Percentiles rank a stretch among this genome's conserved stretches.
These are phyloP conservation scores for Branchinecta lynchi DNA, from an alignment of 1,140 invertebrate genomes.

Conservation along the genomic window DNA sequence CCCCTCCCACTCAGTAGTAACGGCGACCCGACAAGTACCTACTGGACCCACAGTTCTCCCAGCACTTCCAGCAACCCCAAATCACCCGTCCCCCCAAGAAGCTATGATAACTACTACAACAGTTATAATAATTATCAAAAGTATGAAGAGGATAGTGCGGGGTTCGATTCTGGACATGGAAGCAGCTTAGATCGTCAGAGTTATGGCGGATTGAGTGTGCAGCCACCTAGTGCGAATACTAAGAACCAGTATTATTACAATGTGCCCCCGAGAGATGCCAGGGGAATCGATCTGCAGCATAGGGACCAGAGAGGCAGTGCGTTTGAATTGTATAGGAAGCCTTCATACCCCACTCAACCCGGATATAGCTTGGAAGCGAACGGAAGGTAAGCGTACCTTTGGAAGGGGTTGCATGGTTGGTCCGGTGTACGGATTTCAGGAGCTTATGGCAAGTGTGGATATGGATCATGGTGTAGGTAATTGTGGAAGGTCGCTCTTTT, in stretches of 20 bases:
- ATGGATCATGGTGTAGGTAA: too few relatives aligned
- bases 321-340: conserved; percentile 85
- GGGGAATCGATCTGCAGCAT: conserved; percentile 54
- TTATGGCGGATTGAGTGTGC: conserved; percentile 17
- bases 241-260: conserved; percentile 42
- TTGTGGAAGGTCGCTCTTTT: too few relatives aligned
- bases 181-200: conserved; percentile 34
- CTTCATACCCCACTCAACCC: conserved; percentile 33
- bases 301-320: conserved; percentile 75
- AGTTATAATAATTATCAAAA: conserved; percentile 17
- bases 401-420: too few relatives aligned
- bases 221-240: background rate
- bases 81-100: background rate
- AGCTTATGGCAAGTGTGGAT: too few relatives aligned
- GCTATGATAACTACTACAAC: conserved; percentile 13
- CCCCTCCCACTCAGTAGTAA: conserved; percentile 27
- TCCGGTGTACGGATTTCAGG: too few relatives aligned
- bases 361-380: background rate
- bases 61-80: conserved; percentile 17
- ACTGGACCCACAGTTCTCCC: conserved; percentile 24
- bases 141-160: conserved; percentile 24
- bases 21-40: conserved; percentile 20
- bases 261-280: conserved; percentile 38
- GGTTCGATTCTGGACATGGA: conserved; percentile 36
- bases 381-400: too few relatives aligned